Percentiles rank a stretch among this genome's conserved stretches.
Conservation (phyloP, 2,888 invertebrate species). For the Clitarchus hookeri region DNA sequence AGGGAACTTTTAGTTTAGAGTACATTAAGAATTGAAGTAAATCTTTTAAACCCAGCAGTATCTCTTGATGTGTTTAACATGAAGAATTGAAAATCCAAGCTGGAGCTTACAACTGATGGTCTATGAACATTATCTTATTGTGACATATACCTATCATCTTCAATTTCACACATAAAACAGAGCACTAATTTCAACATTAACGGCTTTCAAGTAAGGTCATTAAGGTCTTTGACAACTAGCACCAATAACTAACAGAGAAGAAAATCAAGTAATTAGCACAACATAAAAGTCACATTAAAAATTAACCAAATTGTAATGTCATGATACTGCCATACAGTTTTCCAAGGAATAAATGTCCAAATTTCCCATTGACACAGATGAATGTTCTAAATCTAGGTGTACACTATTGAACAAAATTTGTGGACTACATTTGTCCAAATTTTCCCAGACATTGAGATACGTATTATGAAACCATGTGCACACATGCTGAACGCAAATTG, state of each 20-base stretch:
- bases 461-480: too few relatives aligned
- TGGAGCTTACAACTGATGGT: too few relatives aligned
- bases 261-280: neutral
- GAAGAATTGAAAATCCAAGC: too few relatives aligned
- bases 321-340: neutral
- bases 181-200: neutral
- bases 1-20: too few relatives aligned
- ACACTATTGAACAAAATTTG: neutral
- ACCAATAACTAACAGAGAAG: neutral
- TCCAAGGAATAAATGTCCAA: neutral
- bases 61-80: too few relatives aligned
- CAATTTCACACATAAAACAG: neutral
- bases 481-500: too few relatives aligned
- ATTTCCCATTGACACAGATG: neutral
- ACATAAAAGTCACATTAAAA: too few relatives aligned
- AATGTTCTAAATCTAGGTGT: neutral
- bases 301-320: too few relatives aligned
- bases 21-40: too few relatives aligned
- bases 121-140: neutral
- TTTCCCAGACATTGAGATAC: neutral
- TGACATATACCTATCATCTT: neutral
- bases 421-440: neutral
- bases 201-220: neutral
- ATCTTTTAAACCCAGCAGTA: too few relatives aligned
- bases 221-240: neutral